These are phyloP conservation scores for Spatula versicolor DNA, from an alignment of 2,797 vertebrate species.

Conservation along the genomic window DNA sequence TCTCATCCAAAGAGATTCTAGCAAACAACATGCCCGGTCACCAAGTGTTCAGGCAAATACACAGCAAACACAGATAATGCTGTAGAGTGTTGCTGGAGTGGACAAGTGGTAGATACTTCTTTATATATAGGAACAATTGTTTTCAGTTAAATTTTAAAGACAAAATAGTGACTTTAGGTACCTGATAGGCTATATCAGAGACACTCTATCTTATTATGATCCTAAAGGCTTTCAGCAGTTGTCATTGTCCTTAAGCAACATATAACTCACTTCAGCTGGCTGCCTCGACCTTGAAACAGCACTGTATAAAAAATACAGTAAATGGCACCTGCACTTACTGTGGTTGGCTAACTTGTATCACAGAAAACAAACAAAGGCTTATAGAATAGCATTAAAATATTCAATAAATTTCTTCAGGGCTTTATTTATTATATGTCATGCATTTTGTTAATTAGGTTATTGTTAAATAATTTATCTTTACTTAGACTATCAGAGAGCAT, in stretches of 20 bases:
- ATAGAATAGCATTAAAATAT: background rate
- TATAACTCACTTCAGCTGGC: background rate
- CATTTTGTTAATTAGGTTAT: background rate
- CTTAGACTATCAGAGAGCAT: background rate
- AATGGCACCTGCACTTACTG: background rate
- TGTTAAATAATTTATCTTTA: background rate
- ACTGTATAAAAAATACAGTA: background rate
- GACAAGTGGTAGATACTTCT: background rate
- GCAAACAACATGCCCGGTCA: background rate
- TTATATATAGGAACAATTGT: background rate
- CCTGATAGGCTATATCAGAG: background rate
- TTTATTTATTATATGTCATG: background rate
- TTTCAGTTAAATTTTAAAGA: background rate
- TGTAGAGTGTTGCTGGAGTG: background rate
- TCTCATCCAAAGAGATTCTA: background rate
- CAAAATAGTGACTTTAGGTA: background rate
- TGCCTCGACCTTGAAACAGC: background rate
- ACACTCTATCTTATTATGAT: background rate
- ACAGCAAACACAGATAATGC: background rate
- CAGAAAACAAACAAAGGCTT: background rate
- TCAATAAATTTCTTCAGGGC: background rate
- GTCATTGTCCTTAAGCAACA: background rate
- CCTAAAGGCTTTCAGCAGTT: background rate
- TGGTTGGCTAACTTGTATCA: background rate
- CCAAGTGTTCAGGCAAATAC: background rate